A percentile compares a stretch with the other conserved stretches of the same genome.
phyloP scores from a whole-genome alignment of 1,140 invertebrate species.

The Hylyphantes graminicola region DNA sequence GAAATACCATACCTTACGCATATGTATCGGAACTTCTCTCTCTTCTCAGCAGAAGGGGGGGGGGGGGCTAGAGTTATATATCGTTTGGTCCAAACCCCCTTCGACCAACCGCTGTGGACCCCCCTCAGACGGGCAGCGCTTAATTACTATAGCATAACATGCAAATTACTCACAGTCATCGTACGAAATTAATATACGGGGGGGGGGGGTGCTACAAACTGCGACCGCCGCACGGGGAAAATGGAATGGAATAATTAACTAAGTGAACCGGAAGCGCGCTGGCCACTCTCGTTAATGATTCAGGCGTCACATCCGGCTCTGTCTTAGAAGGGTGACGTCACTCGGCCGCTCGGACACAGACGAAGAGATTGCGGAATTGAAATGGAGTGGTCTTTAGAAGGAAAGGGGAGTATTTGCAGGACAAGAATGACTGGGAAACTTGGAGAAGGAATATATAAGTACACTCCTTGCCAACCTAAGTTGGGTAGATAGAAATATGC shows the following conservation, averaged over 20 bases:
- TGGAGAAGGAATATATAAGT: too few relatives aligned
- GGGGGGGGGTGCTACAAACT: conserved; percentile 15
- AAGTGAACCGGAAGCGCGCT: conserved; percentile 59
- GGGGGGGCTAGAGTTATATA: conserved; percentile 51
- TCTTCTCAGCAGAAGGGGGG: too few relatives aligned
- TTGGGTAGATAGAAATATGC: too few relatives aligned
- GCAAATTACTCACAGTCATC: conserved; percentile 61
- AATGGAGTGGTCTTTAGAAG: too few relatives aligned
- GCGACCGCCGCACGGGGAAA: conserved; percentile 40
- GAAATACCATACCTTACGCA: too few relatives aligned
- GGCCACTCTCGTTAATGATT: conserved; percentile 60
- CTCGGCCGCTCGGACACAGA: too few relatives aligned
- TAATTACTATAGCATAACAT: conserved; percentile 61
- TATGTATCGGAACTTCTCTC: conserved; percentile 49
- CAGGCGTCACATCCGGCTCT: conserved; percentile 51
- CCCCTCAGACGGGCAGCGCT: conserved; percentile 31
- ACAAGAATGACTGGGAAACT: too few relatives aligned
- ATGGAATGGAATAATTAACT: conserved; percentile 61
- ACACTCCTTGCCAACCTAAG: too few relatives aligned
- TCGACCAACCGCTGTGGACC: not conserved
- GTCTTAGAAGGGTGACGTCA: not conserved
- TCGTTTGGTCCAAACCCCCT: conserved; percentile 24
- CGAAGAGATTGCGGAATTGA: too few relatives aligned
- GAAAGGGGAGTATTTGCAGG: too few relatives aligned
- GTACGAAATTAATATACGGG: conserved; percentile 60